phyloP scores from a whole-genome alignment of 2,797 vertebrate species.

The Thripadectes ignobilis region DNA sequence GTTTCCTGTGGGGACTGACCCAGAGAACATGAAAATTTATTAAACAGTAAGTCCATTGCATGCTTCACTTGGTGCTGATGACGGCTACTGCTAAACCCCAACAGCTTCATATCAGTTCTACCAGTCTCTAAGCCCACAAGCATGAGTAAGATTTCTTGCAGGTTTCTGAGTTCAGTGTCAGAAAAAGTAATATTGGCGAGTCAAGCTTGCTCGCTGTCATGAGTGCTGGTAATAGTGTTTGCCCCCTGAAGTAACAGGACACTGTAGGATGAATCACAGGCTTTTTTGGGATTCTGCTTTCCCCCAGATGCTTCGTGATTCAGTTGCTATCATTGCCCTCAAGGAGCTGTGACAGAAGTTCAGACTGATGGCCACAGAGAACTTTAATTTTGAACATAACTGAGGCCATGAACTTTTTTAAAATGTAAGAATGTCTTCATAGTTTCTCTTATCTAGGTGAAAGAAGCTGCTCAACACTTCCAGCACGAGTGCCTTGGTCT shows the following conservation, averaged over 20 bases:
- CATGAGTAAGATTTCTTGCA: neutral
- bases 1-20: neutral
- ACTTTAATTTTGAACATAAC: neutral
- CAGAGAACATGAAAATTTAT: neutral
- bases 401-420: neutral
- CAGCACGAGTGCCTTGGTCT: neutral
- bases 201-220: conserved; percentile 42
- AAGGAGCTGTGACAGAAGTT: neutral
- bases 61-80: neutral
- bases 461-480: neutral
- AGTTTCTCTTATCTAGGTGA: neutral
- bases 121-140: neutral
- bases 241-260: conserved; percentile 7
- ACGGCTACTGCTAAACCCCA: neutral
- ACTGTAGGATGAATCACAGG: conserved; percentile 62
- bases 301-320: conserved; percentile 27
- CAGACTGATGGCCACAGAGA: neutral
- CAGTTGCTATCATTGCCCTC: neutral
- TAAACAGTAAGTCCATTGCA: neutral
- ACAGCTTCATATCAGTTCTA: neutral
- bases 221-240: neutral
- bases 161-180: neutral
- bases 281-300: conserved; percentile 56
- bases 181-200: conserved; percentile 13
- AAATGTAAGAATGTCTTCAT: neutral